These are phyloP conservation scores for Ophthalmolycus amberensis DNA, from an alignment of 2,113 vertebrate species.

Conservation along the genomic window DNA sequence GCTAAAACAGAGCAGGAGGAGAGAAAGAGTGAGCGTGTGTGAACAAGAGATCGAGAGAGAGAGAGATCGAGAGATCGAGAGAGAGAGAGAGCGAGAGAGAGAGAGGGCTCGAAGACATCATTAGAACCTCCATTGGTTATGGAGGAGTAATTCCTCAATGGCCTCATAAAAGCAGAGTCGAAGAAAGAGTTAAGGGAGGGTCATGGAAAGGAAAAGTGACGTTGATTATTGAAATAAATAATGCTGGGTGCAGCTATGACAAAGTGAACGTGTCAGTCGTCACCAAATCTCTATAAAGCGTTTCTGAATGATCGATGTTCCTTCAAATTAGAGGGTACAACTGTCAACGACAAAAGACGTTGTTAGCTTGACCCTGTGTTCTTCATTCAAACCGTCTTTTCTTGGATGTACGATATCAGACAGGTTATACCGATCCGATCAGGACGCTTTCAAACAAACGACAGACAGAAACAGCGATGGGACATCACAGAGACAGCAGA, in stretches of 20 bases:
- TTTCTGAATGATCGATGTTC: conserved; percentile 41
- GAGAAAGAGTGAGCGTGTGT: neutral
- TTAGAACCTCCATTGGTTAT: conserved; percentile 63
- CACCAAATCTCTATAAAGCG: conserved; percentile 20
- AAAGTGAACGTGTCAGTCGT: conserved; percentile 38
- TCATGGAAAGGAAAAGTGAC: conserved; percentile 48
- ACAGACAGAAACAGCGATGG: neutral
- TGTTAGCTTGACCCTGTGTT: conserved; percentile 27
- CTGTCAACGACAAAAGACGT: conserved; percentile 42
- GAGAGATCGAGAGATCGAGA: too few species aligned
- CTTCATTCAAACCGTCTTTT: conserved; percentile 59
- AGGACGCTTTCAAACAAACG: conserved; percentile 37
- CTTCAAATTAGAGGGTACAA: conserved; percentile 49
- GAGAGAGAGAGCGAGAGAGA: neutral
- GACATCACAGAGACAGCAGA: conserved; percentile 5
- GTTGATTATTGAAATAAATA: conserved; percentile 60
- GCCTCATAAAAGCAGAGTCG: conserved; percentile 50
- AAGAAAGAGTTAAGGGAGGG: conserved; percentile 40
- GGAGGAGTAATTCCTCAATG: conserved; percentile 62
- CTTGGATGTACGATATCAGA: conserved; percentile 42
- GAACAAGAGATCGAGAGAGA: neutral
- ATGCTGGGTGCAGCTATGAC: conserved; percentile 23
- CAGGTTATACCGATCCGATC: neutral
- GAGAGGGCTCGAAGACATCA: conserved; percentile 57
- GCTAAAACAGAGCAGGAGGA: conserved; percentile 19